Evolutionary conservation across 1,140 invertebrate species (phyloP).

Genomic region (Propsilocerus akamusi): DNA sequence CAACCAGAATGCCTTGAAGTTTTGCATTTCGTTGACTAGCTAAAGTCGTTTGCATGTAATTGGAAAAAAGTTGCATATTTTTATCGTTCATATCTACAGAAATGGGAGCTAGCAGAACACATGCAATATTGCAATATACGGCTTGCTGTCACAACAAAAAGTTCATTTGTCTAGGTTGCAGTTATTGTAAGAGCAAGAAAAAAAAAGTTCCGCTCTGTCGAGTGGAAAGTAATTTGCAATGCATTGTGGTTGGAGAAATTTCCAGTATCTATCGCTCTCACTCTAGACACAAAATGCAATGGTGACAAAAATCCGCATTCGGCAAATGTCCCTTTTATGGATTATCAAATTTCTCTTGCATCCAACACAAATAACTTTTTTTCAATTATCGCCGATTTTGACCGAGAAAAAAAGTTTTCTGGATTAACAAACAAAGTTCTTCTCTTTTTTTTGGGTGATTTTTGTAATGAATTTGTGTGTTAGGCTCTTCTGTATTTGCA

Average conservation of each 20-base stretch:
- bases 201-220: not conserved
- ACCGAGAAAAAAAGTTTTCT: not conserved
- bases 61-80: too few relatives aligned
- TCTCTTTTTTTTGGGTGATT: not conserved
- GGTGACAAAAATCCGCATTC: not conserved
- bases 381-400: not conserved
- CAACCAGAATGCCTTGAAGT: not conserved
- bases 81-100: too few relatives aligned
- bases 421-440: slow-evolving; percentile 1
- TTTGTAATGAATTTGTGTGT: slow-evolving; percentile 1
- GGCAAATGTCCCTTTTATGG: not conserved
- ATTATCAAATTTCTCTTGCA: not conserved
- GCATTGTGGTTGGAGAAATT: not conserved
- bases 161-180: not conserved
- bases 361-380: not conserved
- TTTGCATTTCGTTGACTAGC: too few relatives aligned
- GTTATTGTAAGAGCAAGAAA: not conserved
- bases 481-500: too few relatives aligned
- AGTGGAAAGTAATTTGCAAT: slow-evolving; percentile 1
- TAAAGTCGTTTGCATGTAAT: too few relatives aligned
- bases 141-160: not conserved
- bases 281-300: too few relatives aligned
- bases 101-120: too few relatives aligned
- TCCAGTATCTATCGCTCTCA: too few relatives aligned
- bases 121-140: too few relatives aligned